phyloP scores from a whole-genome alignment of 2,113 vertebrate species.

The Raphicerus campestris region DNA sequence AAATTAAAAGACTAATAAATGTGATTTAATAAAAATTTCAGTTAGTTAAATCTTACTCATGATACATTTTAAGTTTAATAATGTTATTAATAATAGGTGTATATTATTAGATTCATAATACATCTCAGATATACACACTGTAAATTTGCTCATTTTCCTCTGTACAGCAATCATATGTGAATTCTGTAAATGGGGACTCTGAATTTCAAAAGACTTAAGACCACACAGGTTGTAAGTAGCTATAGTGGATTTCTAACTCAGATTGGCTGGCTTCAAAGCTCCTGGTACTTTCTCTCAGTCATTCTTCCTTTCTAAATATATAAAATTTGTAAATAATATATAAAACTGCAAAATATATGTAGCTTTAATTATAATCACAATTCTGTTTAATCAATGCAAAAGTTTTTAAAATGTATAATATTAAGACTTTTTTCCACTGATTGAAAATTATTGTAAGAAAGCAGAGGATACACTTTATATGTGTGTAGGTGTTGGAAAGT shows the following conservation, averaged over 20 bases:
- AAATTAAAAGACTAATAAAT: constrained; percentile 5
- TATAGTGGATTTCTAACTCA: neutral
- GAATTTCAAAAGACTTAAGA: constrained; percentile 4
- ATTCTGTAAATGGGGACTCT: neutral
- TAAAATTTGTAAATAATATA: neutral
- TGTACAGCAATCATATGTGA: neutral
- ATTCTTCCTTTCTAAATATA: neutral
- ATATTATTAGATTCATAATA: constrained; percentile 1
- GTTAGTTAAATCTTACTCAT: neutral
- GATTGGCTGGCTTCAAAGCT: neutral
- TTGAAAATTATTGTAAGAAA: constrained; percentile 37
- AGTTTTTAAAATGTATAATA: neutral
- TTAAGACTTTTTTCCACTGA: neutral
- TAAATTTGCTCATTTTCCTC: neutral
- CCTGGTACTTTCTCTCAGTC: neutral
- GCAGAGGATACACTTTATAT: neutral
- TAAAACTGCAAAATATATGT: neutral
- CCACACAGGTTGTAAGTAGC: neutral
- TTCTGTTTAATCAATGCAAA: neutral
- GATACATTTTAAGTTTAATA: neutral
- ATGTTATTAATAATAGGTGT: neutral
- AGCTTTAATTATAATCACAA: neutral
- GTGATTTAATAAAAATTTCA: neutral
- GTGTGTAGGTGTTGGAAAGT: neutral
- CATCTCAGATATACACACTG: neutral